Evolutionary conservation across 2,797 vertebrate genomes (phyloP), one percentile per base, ranked within the genome.

Genomic region (Cyprinella venusta): DNA sequence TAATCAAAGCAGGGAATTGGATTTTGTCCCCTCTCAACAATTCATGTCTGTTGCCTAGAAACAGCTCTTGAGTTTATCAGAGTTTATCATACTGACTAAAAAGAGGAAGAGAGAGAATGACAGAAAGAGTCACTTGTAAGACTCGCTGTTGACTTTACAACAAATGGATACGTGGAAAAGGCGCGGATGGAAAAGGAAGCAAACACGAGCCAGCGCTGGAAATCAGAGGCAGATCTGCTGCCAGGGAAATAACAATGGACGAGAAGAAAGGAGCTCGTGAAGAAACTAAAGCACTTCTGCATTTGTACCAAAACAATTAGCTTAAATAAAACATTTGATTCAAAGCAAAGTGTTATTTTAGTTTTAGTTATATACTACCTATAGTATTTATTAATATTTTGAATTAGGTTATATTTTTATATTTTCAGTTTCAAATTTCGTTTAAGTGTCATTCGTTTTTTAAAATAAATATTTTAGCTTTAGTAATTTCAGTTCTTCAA

Each of bases 191-290:
- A 75, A 80, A 64, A 65, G 76, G 67, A 67, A 68, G 24, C 54
- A 59, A 70, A 72, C 84, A 85, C 87, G 2, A 76, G 87, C 52
- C 88, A 80, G 86, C 81, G 84, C 70, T 91, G 72, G 82, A 90
- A 91, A 92, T 90, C 81, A 88, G 80, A 59, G 79, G 63, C 90
- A 90, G 90, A 90, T 91, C 86, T 87, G 78, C 64, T 61, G 63
- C 83, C 79, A 86, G 76, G 40, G 9, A 74, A 5, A 70, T 6
- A 30, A 76, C 52, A 81, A 77, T 50, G 72, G 21, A 65, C 19
- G 69, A 56, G 33, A 64, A 45, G 33, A 45, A 50, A 78, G 0
- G 1, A 59, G 13, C 72, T 56, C 18, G 12, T 8, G 1, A 76
- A 48, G 56, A 24, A 71, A 16, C 52, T 48, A 7, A 26, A 65